Base-by-base conservation (phyloP, 2,113 vertebrate genomes). In the Eretmochelys imbricata region DNA sequence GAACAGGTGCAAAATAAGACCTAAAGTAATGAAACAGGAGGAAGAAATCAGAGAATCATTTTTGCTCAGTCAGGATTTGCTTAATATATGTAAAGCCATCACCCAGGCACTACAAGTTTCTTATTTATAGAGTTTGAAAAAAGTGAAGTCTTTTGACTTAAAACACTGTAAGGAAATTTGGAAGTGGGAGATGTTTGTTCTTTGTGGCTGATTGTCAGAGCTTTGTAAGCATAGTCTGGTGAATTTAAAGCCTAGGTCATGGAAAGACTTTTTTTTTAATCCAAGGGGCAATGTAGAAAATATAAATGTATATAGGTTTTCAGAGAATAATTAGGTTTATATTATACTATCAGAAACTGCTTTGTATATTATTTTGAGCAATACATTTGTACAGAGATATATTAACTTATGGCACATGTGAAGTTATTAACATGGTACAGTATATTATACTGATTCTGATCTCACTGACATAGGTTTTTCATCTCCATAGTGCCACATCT, bases 1-100 rank as follows among this genome's bases (percentile, higher is more conserved):
- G 48, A 90, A 94, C 93, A 96, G 84, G 93, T 91, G 89, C 85
- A 96, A 91, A 95, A 94, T 78, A 85, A 96, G 96, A 94, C 89
- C 84, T 94, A 4, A 5, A 93, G 79, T 91, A 94, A 91, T 95
- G 88, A 90, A 89, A 94, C 76, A 48, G 91, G 50, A 76, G 76
- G 88, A 94, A 95, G 92, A 94, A 96, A 93, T 91, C 53, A 89
- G 93, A 83, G 78, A 91, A 31, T 78, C 87, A 84, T 87, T 93
- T 96, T 95, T 89, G 69, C 86, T 89, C 87, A 84, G 69, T 93
- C 81, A 88, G 54, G 48, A 80, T 95, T 93, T 92, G 65, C 51
- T 78, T 82, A 89, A 62, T 90, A 92, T 89, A 93, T 82, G 38
- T 95, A 42, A 82, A 89, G 31, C 29, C 78, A 69, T 86, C 85